Conservation (phyloP, 2,888 invertebrate species). For the Lysandra coridon region DNA sequence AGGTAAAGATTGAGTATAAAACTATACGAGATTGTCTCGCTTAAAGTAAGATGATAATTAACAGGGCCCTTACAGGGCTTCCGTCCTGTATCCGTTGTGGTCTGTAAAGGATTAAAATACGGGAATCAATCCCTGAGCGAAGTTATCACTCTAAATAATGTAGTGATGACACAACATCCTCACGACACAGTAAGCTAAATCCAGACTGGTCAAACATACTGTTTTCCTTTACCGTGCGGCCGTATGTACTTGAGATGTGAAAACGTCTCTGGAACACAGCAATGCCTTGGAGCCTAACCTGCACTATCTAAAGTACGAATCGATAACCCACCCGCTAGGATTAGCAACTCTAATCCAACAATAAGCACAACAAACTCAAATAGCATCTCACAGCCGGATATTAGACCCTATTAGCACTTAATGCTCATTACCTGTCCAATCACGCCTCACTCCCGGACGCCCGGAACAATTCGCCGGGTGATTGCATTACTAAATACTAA, state of each 20-base stretch:
- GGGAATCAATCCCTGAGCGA: neutral
- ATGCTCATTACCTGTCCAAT: slow-evolving; percentile 29
- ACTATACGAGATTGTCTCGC: too few relatives aligned
- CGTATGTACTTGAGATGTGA: too few relatives aligned
- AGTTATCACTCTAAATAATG: neutral
- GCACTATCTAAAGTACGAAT: neutral
- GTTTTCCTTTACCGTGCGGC: too few relatives aligned
- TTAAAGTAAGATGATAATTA: too few relatives aligned
- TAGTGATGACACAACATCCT: neutral
- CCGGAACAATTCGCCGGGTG: neutral
- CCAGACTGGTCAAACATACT: too few relatives aligned
- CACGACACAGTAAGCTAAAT: too few relatives aligned
- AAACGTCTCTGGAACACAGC: too few relatives aligned
- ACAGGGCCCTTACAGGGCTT: neutral
- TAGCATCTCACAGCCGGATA: neutral
- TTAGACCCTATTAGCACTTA: neutral
- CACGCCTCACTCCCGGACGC: neutral
- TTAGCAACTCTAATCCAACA: neutral
- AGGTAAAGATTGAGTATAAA: too few relatives aligned
- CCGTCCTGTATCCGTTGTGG: neutral
- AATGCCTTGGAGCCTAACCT: too few relatives aligned
- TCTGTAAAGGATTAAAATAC: neutral
- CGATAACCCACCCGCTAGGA: neutral
- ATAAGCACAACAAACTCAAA: neutral
- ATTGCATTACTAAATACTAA: slow-evolving; percentile 20